phyloP scores from a whole-genome alignment of 2,888 invertebrate genomes.

The Cordilura impudica region DNA sequence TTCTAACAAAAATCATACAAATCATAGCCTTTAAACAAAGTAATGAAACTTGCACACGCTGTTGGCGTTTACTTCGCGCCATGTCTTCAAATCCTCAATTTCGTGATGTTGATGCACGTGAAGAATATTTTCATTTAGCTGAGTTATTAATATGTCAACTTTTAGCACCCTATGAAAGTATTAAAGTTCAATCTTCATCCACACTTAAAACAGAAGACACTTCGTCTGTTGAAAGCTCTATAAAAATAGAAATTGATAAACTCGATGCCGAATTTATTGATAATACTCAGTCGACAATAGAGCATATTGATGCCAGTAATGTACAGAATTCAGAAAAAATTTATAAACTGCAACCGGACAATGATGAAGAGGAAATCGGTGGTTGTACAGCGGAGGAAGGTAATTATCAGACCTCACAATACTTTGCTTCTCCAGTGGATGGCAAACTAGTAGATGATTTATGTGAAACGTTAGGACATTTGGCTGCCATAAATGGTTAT shows the following conservation, averaged over 20 bases:
- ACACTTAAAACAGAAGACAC: slow-evolving; percentile 12
- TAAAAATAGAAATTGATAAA: slow-evolving; percentile 68
- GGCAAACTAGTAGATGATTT: slow-evolving; percentile 70
- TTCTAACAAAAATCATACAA: slow-evolving; percentile 74
- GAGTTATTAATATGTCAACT: slow-evolving; percentile 76
- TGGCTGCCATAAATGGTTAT: slow-evolving; percentile 73
- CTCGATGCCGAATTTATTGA: slow-evolving; percentile 24
- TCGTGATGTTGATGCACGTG: slow-evolving; percentile 71
- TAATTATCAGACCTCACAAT: slow-evolving; percentile 67
- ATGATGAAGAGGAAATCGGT: slow-evolving; percentile 67
- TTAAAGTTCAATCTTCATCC: slow-evolving; percentile 64
- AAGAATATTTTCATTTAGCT: slow-evolving; percentile 74
- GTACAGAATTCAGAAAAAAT: slow-evolving; percentile 66
- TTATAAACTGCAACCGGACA: slow-evolving; percentile 70
- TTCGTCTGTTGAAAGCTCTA: slow-evolving; percentile 11
- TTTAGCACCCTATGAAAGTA: slow-evolving; percentile 74
- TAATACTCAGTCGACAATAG: slow-evolving; percentile 20
- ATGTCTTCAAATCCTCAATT: slow-evolving; percentile 73
- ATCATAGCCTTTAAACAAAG: slow-evolving; percentile 75
- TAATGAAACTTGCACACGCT: slow-evolving; percentile 71
- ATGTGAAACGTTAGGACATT: slow-evolving; percentile 74
- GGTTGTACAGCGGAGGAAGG: slow-evolving; percentile 15
- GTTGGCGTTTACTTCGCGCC: slow-evolving; percentile 74
- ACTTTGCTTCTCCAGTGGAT: slow-evolving; percentile 72
- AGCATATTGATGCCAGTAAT: slow-evolving; percentile 5